A percentile compares a stretch with the other conserved stretches of the same genome.
Evolutionary conservation across 2,797 vertebrate species (phyloP).

Genomic region (Ibycter americanus): DNA sequence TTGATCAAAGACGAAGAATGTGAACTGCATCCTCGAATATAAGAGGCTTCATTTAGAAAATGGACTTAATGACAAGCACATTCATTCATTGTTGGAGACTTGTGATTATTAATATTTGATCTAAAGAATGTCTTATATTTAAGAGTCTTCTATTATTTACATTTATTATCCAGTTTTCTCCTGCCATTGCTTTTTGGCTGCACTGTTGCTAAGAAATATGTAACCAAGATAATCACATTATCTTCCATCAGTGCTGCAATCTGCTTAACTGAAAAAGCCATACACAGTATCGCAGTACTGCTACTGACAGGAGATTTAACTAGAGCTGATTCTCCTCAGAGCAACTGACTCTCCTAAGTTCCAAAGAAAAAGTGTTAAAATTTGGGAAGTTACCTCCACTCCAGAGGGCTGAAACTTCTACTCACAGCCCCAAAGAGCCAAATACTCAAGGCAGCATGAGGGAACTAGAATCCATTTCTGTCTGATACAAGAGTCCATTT

Average conservation of each 20-base stretch:
- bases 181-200: background rate
- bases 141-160: constrained; percentile 28
- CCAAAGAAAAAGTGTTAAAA: background rate
- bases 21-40: background rate
- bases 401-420: background rate
- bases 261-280: constrained; percentile 39
- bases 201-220: constrained; percentile 19
- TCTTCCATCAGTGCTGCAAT: constrained; percentile 2
- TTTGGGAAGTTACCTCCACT: background rate
- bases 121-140: constrained; percentile 32
- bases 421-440: background rate
- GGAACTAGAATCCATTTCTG: background rate
- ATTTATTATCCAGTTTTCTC: constrained; percentile 34
- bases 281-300: background rate
- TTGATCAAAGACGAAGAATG: constrained; percentile 45
- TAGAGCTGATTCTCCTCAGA: background rate
- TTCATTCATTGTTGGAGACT: constrained; percentile 30
- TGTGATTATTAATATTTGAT: constrained; percentile 60
- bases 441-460: background rate
- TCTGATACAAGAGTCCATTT: background rate
- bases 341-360: background rate
- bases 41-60: constrained; percentile 55
- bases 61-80: constrained; percentile 44
- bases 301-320: constrained; percentile 19
- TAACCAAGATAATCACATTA: background rate